These are phyloP conservation scores for Paedocypris micromegethes DNA, from an alignment of 2,797 vertebrate species.

Conservation along the genomic window DNA sequence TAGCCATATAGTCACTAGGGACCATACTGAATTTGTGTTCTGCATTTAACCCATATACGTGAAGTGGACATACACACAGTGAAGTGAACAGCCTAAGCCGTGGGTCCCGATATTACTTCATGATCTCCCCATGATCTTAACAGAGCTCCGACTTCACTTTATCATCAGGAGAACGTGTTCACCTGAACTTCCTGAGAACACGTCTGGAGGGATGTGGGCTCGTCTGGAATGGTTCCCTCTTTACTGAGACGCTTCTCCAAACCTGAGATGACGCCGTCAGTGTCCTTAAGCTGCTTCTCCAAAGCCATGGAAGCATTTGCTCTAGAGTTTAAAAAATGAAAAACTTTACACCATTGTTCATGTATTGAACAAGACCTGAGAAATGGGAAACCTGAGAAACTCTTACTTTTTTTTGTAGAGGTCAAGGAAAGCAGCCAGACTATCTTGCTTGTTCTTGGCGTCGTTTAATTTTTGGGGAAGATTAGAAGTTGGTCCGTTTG, in stretches of 20 bases:
- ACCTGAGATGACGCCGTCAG: constrained; percentile 73
- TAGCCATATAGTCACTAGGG: no score
- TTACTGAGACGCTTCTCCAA: constrained; percentile 80
- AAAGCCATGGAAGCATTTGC: constrained; percentile 82
- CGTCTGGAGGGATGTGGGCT: constrained; percentile 69
- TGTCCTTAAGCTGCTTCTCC: constrained; percentile 81
- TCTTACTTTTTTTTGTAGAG: constrained; percentile 84
- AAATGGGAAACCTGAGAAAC: no score
- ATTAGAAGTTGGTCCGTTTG: constrained; percentile 62
- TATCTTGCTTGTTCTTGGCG: constrained; percentile 78
- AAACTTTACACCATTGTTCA: not conserved
- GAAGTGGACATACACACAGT: no score
- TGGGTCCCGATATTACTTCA: no score
- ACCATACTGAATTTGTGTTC: no score
- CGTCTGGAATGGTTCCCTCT: constrained; percentile 71
- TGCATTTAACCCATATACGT: no score
- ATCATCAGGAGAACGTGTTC: constrained; percentile 20
- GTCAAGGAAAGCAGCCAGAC: constrained; percentile 70
- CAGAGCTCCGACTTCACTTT: not conserved
- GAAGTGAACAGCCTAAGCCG: no score
- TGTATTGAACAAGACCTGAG: no score
- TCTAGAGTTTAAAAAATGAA: constrained; percentile 58
- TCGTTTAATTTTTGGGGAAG: constrained; percentile 75
- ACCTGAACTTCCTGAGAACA: constrained; percentile 75
- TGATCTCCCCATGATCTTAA: no score